These are phyloP conservation scores for Macaria liturata DNA, from an alignment of 2,888 invertebrate genomes.

Conservation along the genomic window DNA sequence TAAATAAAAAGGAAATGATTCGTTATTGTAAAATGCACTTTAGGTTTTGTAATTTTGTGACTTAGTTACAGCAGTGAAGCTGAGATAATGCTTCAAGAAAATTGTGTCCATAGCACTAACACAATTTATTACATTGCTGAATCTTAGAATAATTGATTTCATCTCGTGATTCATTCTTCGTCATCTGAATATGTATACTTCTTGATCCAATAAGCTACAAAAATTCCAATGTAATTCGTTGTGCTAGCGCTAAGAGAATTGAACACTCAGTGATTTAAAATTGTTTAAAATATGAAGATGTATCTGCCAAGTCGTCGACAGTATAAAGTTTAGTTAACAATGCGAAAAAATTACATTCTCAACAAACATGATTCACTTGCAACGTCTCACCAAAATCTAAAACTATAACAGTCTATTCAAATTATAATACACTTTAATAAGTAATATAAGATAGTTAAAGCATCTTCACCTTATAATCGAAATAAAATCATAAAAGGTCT, in stretches of 20 bases:
- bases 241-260: background rate
- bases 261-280: constrained; percentile 9
- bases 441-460: constrained; percentile 82
- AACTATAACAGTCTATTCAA: constrained; percentile 83
- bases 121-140: no score
- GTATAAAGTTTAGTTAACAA: constrained; percentile 23
- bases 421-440: constrained; percentile 80
- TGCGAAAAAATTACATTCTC: constrained; percentile 29
- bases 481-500: constrained; percentile 78
- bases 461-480: constrained; percentile 81
- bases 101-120: background rate
- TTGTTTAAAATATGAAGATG: constrained; percentile 2
- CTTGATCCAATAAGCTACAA: no score
- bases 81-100: constrained; percentile 12
- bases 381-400: constrained; percentile 70
- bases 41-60: constrained; percentile 34
- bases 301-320: constrained; percentile 7
- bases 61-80: constrained; percentile 39
- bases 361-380: constrained; percentile 55
- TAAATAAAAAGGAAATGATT: constrained; percentile 62
- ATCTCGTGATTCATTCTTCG: no score
- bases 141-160: no score
- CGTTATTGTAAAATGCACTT: constrained; percentile 57
- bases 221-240: no score
- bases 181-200: no score